Base-by-base conservation (phyloP, 2,888 invertebrate species). In the Drosophila mayaguana region DNA sequence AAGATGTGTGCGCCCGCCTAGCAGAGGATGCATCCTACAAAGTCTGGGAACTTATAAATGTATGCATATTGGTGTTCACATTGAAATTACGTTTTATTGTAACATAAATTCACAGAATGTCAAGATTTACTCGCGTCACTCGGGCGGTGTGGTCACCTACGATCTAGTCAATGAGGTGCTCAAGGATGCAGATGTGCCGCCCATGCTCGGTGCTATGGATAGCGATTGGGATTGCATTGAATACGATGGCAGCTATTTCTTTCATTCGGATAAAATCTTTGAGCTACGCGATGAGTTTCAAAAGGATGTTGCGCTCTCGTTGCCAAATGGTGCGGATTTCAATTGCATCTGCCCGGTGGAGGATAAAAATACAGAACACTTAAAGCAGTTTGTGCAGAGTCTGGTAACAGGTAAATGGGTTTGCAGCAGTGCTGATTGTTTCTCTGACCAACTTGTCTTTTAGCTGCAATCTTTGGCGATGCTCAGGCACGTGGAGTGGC, bases 11-110 rank as follows among this genome's bases (percentile, higher is more conserved):
- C 56, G 83, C 92, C 0, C 87, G 90, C 1, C 63, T 93, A 6
- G 93, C 93, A 0, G 93, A 93, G 71, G 93, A 93, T 84, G 92
- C 87, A 5, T 91, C 93, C 9, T 93, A 93, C 69, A 93, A 92
- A 75, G 61, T 93, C 22, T 93, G 93, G 93, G 93, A 93, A 68
- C 56, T 93, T 2, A 81, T 91, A 18, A 93, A 93, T 84, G 93
- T 93, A 87, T 28, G 75, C 34, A 1, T 0, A 20, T 12, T 40
- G 9, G 8, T 0, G 0, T 9, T 3, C 7, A 6, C 1, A n/a
- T 12, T 12, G 9, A 7, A 20, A 40, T 1, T 50, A 6, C 36
- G 3, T 9, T 42, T 40, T 0, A 16, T 34, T 42, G 1, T 18
- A 28, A 28, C 1, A 20, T 67, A 38, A 18, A 42, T 40, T 34